Conservation (phyloP, 1,140 invertebrate species). For the Eufriesea mexicana region DNA sequence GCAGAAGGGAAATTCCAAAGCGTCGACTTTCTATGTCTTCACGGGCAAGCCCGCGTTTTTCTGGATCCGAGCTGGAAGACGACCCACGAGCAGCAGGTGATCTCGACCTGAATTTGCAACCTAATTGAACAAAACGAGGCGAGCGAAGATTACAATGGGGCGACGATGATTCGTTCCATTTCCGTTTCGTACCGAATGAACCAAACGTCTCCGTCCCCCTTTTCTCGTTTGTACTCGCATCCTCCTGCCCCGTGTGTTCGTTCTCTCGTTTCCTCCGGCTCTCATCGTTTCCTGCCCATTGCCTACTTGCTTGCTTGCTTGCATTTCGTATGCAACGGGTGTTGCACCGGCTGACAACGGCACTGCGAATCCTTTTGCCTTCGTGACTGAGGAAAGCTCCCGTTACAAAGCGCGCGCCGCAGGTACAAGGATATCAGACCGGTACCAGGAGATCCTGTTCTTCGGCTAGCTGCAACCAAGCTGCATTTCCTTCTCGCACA, state of each 20-base stretch:
- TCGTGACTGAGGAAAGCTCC: slow-evolving; percentile 38
- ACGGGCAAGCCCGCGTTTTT: background rate
- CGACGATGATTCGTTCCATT: slow-evolving; percentile 62
- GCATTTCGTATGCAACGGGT: slow-evolving; percentile 59
- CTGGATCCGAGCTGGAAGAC: background rate
- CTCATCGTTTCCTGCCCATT: slow-evolving; percentile 59
- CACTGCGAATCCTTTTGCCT: slow-evolving; percentile 25
- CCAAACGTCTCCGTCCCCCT: slow-evolving; percentile 20
- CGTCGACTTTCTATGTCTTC: background rate
- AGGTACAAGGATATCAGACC: slow-evolving; percentile 44
- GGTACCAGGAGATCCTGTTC: slow-evolving; percentile 45
- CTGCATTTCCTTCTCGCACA: slow-evolving; percentile 37
- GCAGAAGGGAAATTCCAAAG: background rate
- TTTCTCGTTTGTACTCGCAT: too few relatives aligned
- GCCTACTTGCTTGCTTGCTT: background rate
- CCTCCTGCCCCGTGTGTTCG: background rate
- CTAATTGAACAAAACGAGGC: slow-evolving; percentile 57
- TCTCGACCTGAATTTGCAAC: slow-evolving; percentile 55
- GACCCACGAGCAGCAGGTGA: slow-evolving; percentile 37
- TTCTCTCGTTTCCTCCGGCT: background rate
- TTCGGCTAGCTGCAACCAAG: background rate
- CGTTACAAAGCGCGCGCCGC: slow-evolving; percentile 41
- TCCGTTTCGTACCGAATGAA: slow-evolving; percentile 52
- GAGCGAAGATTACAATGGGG: slow-evolving; percentile 19
- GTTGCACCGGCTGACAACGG: slow-evolving; percentile 54